These are phyloP conservation scores for Delphinus delphis DNA, from an alignment of 2,113 vertebrate genomes.

Conservation along the genomic window DNA sequence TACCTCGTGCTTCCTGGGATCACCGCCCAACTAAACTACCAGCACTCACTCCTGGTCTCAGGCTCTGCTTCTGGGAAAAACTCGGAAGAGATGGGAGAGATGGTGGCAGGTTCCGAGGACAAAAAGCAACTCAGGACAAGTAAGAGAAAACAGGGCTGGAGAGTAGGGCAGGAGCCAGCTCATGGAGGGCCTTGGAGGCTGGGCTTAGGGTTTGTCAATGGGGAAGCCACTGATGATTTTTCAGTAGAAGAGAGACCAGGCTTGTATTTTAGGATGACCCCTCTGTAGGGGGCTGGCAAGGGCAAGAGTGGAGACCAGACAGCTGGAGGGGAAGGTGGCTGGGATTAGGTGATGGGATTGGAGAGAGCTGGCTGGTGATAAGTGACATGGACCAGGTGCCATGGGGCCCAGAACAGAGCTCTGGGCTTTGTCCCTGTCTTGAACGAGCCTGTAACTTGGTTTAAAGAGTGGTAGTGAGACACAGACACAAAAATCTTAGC, in stretches of 20 bases:
- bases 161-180: neutral
- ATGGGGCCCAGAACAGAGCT: neutral
- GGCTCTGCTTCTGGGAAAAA: neutral
- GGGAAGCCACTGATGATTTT: neutral
- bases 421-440: neutral
- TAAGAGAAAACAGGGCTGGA: neutral
- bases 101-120: neutral
- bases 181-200: neutral
- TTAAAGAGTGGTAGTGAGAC: neutral
- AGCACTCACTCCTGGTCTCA: neutral
- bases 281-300: no score
- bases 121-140: neutral
- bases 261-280: neutral
- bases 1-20: neutral
- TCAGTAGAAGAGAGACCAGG: neutral
- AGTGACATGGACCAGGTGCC: neutral
- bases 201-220: neutral
- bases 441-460: neutral
- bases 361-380: neutral
- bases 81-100: neutral
- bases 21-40: neutral
- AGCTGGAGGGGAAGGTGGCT: neutral
- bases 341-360: neutral
- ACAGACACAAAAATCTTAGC: neutral
- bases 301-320: neutral